phyloP scores from a whole-genome alignment of 2,797 vertebrate genomes.

The Eulemur mongoz region DNA sequence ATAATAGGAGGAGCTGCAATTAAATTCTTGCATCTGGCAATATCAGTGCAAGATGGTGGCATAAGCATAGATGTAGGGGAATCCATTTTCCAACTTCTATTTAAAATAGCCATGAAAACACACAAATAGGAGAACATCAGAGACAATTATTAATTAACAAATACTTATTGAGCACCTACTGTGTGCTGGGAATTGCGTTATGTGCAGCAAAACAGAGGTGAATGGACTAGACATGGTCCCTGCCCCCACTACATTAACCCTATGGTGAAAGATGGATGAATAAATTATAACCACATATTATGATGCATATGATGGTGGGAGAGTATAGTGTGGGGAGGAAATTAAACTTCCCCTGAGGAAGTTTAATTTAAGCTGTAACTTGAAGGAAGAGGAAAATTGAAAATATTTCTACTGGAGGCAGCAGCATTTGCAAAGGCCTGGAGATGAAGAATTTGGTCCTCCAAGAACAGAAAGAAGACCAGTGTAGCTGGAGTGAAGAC shows the following conservation, averaged over 20 bases:
- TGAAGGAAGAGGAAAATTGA: neutral
- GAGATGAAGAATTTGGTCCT: neutral
- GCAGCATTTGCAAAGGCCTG: neutral
- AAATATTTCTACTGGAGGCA: neutral
- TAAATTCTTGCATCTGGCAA: slow-evolving; percentile 51
- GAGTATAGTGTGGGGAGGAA: neutral
- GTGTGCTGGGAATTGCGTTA: neutral
- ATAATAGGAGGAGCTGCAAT: slow-evolving; percentile 44
- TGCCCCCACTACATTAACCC: neutral
- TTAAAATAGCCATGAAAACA: slow-evolving; percentile 3
- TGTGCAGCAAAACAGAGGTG: neutral
- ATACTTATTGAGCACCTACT: neutral
- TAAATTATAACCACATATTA: neutral
- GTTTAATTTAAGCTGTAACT: neutral
- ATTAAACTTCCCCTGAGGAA: neutral
- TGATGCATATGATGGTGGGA: neutral
- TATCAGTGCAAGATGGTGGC: neutral
- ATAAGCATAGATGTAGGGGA: neutral
- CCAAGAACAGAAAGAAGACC: neutral
- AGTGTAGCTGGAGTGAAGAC: neutral
- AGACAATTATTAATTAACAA: neutral
- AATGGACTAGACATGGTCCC: neutral
- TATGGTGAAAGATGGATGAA: neutral
- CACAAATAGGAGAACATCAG: neutral
- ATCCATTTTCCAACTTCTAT: slow-evolving; percentile 17